Evolutionary conservation across 2,888 invertebrate species (phyloP).

Genomic region (Drosophila vallismaia): DNA sequence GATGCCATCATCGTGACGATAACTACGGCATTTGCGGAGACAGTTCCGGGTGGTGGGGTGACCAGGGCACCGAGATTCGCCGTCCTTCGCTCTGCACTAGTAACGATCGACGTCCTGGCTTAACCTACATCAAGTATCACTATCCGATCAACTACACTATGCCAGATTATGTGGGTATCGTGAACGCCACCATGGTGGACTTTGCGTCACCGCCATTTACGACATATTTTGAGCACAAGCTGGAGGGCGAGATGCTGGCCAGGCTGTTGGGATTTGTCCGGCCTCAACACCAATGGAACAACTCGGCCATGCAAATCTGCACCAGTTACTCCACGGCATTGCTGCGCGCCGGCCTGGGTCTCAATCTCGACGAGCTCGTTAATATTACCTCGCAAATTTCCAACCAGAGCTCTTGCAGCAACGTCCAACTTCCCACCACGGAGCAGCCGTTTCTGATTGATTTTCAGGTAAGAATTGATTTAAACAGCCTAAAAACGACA

Average conservation of each 20-base stretch:
- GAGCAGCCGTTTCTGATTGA: constrained; percentile 88
- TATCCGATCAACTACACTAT: constrained; percentile 94
- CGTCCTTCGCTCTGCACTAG: constrained; percentile 91
- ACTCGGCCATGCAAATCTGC: constrained; percentile 90
- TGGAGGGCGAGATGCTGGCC: constrained; percentile 90
- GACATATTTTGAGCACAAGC: constrained; percentile 88
- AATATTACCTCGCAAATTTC: constrained; percentile 88
- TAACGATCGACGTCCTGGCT: constrained; percentile 92
- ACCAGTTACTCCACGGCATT: constrained; percentile 91
- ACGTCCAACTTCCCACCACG: constrained; percentile 88
- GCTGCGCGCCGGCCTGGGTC: constrained; percentile 85
- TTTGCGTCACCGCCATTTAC: constrained; percentile 90
- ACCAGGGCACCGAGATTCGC: constrained; percentile 90
- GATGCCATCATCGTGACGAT: constrained; percentile 94
- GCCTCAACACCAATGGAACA: constrained; percentile 91
- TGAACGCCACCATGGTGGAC: constrained; percentile 93
- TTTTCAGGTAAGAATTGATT: constrained; percentile 85
- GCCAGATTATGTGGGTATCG: constrained; percentile 94
- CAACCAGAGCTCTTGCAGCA: constrained; percentile 88
- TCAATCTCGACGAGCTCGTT: constrained; percentile 81
- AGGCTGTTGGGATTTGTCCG: constrained; percentile 92
- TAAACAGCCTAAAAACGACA: too few species aligned
- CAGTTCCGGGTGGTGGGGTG: constrained; percentile 95
- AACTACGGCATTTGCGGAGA: constrained; percentile 91
- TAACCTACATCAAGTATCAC: constrained; percentile 94